Evolutionary conservation across 2,888 invertebrate species (phyloP), one percentile per base, ranked within the genome.

Genomic region (Tetropium fuscum): DNA sequence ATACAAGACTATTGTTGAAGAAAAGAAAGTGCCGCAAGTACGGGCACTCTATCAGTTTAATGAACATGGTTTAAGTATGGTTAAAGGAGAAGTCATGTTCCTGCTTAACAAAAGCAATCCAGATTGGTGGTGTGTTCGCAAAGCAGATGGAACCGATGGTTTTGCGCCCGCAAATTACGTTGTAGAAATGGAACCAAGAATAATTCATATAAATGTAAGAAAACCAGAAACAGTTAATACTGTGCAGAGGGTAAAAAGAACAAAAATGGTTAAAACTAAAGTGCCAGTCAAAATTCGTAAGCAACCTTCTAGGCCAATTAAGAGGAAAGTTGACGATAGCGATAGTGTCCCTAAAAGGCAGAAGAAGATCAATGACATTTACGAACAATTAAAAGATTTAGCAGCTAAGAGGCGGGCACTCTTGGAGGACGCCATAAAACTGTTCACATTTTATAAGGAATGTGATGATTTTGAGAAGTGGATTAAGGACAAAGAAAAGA

Each of bases 81-180:
- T 87, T 53, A 98, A 97, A 81, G 95, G 95, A 51, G 73, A 73
- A 38, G 76, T 80, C 1, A 94, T 98, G 93, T 91, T 95, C 75
- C 85, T 99, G 0, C 87, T 98, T 64, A 95, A 93, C 78, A 96
- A 96, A 83, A 97, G 95, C 4, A 98, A 98, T 83, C 90, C 92
- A 0, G 99, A 99, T 80, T 98, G 98, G 98, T 99, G 99, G 99
- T 95, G 95, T 73, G 94, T 98, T n/a, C 86, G 96, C 8, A 95
- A 95, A 80, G 89, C 90, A 0, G 95, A 94, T 77, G 93, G 97
- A 0, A 88, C 89, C 7, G 98, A 98, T 75, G 98, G 98, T 1
- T 99, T 97, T 81, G 97, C 98, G 2, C 99, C 99, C 0, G 97
- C 97, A 0, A 97, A 96, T 83, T 98, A 98, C 81, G 95, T 98